phyloP scores from a whole-genome alignment of 2,888 invertebrate species.

The Mactromeris polynyma region DNA sequence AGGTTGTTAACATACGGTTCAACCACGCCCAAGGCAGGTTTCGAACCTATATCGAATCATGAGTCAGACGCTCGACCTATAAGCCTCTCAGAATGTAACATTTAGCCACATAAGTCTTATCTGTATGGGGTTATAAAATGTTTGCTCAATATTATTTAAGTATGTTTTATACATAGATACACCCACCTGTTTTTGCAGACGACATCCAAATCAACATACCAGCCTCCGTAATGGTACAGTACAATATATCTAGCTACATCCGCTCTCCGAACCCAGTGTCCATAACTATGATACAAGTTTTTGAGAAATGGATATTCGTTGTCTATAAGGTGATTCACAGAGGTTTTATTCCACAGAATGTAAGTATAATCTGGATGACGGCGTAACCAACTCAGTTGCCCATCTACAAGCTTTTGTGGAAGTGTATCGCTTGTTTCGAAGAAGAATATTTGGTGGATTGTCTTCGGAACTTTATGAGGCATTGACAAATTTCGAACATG shows the following conservation, averaged over 20 bases:
- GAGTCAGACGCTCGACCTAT: no score
- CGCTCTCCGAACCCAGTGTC: slow-evolving; percentile 51
- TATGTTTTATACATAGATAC: not conserved
- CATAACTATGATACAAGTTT: slow-evolving; percentile 37
- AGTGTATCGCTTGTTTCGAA: slow-evolving; percentile 43
- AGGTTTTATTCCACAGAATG: slow-evolving; percentile 50
- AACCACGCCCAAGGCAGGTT: no score
- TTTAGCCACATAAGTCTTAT: no score
- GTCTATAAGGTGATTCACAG: slow-evolving; percentile 32
- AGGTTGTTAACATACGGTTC: no score
- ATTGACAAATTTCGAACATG: not conserved
- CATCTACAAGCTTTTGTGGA: slow-evolving; percentile 32
- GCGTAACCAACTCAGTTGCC: slow-evolving; percentile 32
- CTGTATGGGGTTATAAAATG: no score
- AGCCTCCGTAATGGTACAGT: slow-evolving; percentile 48
- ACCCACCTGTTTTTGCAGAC: slow-evolving; percentile 40
- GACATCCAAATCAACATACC: slow-evolving; percentile 56
- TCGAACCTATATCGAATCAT: no score
- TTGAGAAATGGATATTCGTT: slow-evolving; percentile 28
- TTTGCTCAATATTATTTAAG: no score
- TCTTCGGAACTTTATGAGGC: slow-evolving; percentile 28
- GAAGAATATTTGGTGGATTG: slow-evolving; percentile 53
- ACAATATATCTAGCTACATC: slow-evolving; percentile 53
- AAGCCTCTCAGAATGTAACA: no score
- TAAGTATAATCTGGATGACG: slow-evolving; percentile 35